phyloP scores from a whole-genome alignment of 2,113 vertebrate genomes.

The Ctenomys sociabilis region DNA sequence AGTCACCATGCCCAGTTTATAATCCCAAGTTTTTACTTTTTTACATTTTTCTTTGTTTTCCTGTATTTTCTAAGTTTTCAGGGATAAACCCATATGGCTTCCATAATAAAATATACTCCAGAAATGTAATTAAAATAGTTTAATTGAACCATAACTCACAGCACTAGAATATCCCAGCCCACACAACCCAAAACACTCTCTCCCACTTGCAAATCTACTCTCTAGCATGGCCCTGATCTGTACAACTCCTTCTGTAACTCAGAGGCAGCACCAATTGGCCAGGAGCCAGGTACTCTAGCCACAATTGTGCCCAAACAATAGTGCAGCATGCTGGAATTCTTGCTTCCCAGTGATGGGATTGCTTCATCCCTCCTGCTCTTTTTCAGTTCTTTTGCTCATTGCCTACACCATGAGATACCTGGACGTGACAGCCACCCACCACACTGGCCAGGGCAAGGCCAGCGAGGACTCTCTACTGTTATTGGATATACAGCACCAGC shows the following conservation, averaged over 20 bases:
- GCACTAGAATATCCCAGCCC: neutral
- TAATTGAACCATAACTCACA: slow-evolving; percentile 30
- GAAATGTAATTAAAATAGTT: slow-evolving; percentile 30
- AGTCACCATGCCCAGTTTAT: neutral
- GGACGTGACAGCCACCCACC: neutral
- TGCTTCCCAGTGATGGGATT: neutral
- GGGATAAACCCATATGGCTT: neutral
- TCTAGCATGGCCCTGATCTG: neutral
- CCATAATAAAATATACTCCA: neutral
- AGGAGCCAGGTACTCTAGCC: neutral
- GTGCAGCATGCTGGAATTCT: neutral
- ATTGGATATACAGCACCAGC: slow-evolving; percentile 50
- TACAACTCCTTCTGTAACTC: neutral
- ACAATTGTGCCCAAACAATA: neutral
- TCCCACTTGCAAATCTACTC: neutral
- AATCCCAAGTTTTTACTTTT: neutral
- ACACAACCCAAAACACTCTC: neutral
- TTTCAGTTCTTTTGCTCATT: neutral
- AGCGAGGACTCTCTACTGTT: slow-evolving; percentile 45
- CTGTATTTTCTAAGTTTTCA: slow-evolving; percentile 16
- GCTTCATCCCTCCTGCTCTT: neutral
- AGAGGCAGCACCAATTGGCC: neutral
- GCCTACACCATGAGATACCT: neutral
- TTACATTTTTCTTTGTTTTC: slow-evolving; percentile 39
- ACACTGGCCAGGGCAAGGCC: neutral